These are phyloP conservation scores for Odobenus rosmarus DNA, from an alignment of 2,113 vertebrate species.

Conservation along the genomic window DNA sequence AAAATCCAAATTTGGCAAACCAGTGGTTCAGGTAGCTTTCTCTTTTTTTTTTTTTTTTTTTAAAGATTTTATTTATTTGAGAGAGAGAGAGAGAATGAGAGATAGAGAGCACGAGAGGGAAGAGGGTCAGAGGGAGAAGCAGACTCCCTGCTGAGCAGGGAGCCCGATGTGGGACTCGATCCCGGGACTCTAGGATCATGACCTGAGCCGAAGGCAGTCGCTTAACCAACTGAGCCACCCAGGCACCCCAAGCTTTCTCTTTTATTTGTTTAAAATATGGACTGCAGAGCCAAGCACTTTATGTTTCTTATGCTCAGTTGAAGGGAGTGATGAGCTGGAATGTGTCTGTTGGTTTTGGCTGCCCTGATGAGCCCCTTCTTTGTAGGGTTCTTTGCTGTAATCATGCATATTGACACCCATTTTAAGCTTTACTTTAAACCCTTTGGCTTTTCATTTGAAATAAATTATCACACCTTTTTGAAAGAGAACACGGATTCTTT, in stretches of 20 bases:
- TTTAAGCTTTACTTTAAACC: conserved; percentile 65
- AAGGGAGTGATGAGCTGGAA: conserved; percentile 72
- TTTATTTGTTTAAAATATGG: conserved; percentile 52
- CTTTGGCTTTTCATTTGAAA: conserved; percentile 49
- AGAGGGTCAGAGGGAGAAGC: too few relatives aligned
- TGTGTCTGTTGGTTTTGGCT: conserved; percentile 59
- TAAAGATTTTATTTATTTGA: too few relatives aligned
- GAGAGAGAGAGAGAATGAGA: too few relatives aligned
- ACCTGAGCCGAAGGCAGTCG: too few relatives aligned
- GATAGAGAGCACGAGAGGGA: too few relatives aligned
- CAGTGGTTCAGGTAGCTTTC: neutral
- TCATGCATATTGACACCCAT: conserved; percentile 14
- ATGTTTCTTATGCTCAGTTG: conserved; percentile 61
- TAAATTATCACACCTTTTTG: neutral
- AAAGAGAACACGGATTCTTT: neutral
- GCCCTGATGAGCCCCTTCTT: neutral
- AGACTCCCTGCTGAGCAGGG: too few relatives aligned
- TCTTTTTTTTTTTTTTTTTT: too few relatives aligned
- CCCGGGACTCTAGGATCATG: too few relatives aligned
- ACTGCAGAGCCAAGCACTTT: conserved; percentile 61
- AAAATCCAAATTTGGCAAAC: neutral
- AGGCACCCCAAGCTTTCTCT: conserved; percentile 56
- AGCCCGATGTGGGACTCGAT: too few relatives aligned
- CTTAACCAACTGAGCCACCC: too few relatives aligned
- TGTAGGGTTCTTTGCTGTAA: conserved; percentile 38